Conservation (phyloP, 2,113 vertebrate species). For the Erythrolamprus reginae region DNA sequence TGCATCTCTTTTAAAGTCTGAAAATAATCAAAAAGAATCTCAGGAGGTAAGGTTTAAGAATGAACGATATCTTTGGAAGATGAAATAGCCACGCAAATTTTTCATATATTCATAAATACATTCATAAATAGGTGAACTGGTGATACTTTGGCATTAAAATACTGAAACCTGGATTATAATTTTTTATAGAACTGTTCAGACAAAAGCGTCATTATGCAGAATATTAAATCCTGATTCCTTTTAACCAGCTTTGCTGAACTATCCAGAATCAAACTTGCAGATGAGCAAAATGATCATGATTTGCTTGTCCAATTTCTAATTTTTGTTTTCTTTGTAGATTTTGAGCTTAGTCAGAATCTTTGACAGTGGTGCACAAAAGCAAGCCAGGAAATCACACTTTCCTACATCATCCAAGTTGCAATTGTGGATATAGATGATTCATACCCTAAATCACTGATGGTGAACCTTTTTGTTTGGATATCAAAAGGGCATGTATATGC, state of each 20-base stretch:
- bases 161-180: neutral
- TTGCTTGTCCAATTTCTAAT: neutral
- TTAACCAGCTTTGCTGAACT: neutral
- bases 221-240: neutral
- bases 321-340: neutral
- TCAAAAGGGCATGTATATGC: too few species aligned
- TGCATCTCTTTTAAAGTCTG: conserved; percentile 50
- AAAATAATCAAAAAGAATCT: conserved; percentile 48
- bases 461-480: too few species aligned
- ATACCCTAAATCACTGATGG: too few species aligned
- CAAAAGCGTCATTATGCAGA: neutral
- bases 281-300: neutral
- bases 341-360: neutral
- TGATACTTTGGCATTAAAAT: neutral
- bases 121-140: neutral
- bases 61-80: conserved; percentile 22
- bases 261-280: neutral
- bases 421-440: neutral
- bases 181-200: neutral
- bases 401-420: neutral
- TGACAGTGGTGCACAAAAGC: neutral
- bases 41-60: conserved; percentile 33
- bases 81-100: neutral
- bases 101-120: neutral
- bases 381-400: neutral